Base-by-base conservation (phyloP, 2,113 vertebrate genomes). In the Platycercus adscitus region DNA sequence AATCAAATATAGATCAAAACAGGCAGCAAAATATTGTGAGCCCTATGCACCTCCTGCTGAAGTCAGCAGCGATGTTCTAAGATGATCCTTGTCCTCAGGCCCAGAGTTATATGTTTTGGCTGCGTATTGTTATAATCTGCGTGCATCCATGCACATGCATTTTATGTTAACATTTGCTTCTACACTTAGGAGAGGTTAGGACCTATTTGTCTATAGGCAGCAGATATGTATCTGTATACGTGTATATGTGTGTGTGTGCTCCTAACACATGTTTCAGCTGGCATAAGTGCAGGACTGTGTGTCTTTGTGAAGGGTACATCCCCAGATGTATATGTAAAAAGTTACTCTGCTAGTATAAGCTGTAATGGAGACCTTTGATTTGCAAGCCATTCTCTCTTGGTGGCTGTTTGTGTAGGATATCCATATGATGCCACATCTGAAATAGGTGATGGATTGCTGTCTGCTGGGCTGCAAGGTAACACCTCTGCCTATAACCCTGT, bases 391-490 rank as follows among this genome's bases (percentile, higher is more conserved):
- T 53, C 79, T 88, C 50, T 76, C 15, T 29, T 83, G 29, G 35
- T 77, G 88, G 26, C 50, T 83, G 20, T 76, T 86, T 91, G 24
- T 60, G 23, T 64, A 86, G 87, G 53, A 43, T 88, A 55, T 43
- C 33, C 18, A 3, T n/a, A 69, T 49, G 66, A 53, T 75, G 23
- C 9, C 2, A 65, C 37, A 63, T 28, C 66, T 91, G 55, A 55
- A 86, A 43, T 63, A 72, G 88, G 91, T 95, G 87, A 65, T 91
- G 89, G 83, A 94, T 92, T 33, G 9, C 58, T 86, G 65, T 33
- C 63, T 94, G 66, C 65, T 80, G 16, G 41, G 88, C 60, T 92
- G 88, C 37, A 50, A 68, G 81, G 84, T 88, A 49, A 31, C 58
- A 82, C 31, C 72, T 37, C 52, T 13, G 1, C 18, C 3, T 63